Evolutionary conservation across 2,888 invertebrate species (phyloP), one percentile per base, ranked within the genome.

Genomic region (Idaea biselata): DNA sequence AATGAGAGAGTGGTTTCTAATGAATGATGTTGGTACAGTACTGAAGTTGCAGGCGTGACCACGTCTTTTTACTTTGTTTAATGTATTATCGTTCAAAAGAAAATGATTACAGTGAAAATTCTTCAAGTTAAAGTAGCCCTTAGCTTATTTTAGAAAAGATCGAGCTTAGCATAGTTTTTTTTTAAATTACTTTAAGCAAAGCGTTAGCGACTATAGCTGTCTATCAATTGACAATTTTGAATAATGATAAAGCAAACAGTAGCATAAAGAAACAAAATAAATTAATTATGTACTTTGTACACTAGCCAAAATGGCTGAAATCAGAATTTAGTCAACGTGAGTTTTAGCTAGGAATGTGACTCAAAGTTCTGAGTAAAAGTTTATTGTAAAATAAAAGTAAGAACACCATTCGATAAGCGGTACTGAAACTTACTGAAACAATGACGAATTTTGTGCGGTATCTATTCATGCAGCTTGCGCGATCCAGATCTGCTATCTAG

Each of bases 381-480:
- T 8, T 44, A 44, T 44, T 44, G 3, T 44, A 3, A 44, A 44
- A 14, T 44, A 44, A 11, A 44, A 44, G 8, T 7, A 14, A 11
- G 3, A 14, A 44, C 3, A 44, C 14, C 3, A 1, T 8, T 14
- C 44, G 58, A 32, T n/a, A 74, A 76, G 75, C 77, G 67, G 66
- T 73, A 81, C 76, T 25, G 1, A 25, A 25, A 83, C 77, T 80
- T 78, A 78, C 77, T 82, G 80, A 75, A 78, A 81, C 73, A 82
- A 83, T 83, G 80, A 80, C 74, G 79, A 77, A 68, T 76, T 75
- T 78, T 81, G 87, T 89, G 87, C 83, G 68, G 78, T 78, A 68
- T 66, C 70, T 68, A 81, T 75, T 82, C 89, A 90, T 91, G 89
- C 89, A 84, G 83, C 84, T 82, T 81, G 81, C 78, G 86, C 84